phyloP scores from a whole-genome alignment of 2,797 vertebrate genomes.

The Decapterus maruadsi region DNA sequence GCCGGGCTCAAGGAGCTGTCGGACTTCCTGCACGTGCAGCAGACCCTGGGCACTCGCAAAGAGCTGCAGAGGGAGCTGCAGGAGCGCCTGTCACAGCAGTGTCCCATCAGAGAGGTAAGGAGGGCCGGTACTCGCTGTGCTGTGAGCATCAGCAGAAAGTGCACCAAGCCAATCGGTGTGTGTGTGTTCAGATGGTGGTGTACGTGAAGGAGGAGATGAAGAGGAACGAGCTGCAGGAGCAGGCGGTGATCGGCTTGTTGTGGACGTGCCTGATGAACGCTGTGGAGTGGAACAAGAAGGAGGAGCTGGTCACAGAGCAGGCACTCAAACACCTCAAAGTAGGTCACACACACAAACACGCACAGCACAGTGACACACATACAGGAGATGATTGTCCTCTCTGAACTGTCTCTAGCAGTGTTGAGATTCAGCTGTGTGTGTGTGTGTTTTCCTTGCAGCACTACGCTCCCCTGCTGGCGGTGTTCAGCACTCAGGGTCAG shows the following conservation, averaged over 20 bases:
- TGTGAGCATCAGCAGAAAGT: neutral
- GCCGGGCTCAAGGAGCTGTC: slow-evolving; percentile 94
- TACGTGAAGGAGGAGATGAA: slow-evolving; percentile 96
- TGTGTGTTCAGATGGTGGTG: slow-evolving; percentile 85
- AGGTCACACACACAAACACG: slow-evolving; percentile 13
- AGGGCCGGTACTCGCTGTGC: neutral
- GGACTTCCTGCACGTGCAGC: slow-evolving; percentile 91
- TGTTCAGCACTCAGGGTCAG: slow-evolving; percentile 93
- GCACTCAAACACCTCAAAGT: slow-evolving; percentile 96
- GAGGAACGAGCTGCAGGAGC: slow-evolving; percentile 90
- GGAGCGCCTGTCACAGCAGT: slow-evolving; percentile 92
- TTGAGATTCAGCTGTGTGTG: too few relatives aligned
- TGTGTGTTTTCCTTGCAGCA: slow-evolving; percentile 79
- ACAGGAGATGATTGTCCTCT: too few relatives aligned
- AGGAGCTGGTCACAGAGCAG: slow-evolving; percentile 94
- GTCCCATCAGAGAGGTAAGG: slow-evolving; percentile 91
- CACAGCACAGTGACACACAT: neutral
- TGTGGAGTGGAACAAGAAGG: slow-evolving; percentile 96
- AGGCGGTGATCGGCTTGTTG: slow-evolving; percentile 91
- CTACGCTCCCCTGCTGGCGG: slow-evolving; percentile 92
- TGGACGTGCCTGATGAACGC: slow-evolving; percentile 95
- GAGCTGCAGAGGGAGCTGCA: slow-evolving; percentile 95
- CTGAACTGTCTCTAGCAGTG: too few relatives aligned
- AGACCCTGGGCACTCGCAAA: slow-evolving; percentile 92
- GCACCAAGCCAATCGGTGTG: too few relatives aligned